Base-by-base conservation (phyloP, 2,797 vertebrate species). In the Anableps anableps region DNA sequence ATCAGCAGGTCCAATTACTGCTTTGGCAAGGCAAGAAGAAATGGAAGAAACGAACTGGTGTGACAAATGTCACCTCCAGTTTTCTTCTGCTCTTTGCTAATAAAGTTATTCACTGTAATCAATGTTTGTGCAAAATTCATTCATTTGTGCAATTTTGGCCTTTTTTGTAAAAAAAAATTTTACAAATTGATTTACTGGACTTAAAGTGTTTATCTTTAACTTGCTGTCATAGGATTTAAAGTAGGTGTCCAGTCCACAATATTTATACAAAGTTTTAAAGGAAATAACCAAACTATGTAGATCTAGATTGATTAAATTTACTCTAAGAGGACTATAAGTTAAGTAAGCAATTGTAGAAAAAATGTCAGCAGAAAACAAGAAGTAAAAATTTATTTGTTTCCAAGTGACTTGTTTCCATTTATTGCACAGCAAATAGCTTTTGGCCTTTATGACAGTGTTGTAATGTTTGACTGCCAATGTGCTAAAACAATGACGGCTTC, bases 401-500 rank as follows among this genome's bases (percentile, higher is more conserved):
- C 23, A 41, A 23, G 47, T 13, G 34, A 36, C 21, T 36, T 53
- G 50, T 58, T 48, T 47, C 36, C 19, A 66, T 68, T 36, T 68
- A 75, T 23, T 53, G 41, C n/a, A 26, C 36, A 43, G n/a, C 36
- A 29, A 31, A 26, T 36, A 75, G 26, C 34, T 55, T 6, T n/a
- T 72, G 23, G 29, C 19, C 62, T 74, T 34, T 31, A 26, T 70
- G 51, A 48, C 0, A 2, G 5, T 41, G 38, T 60, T 9, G 14
- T 78, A 10, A 66, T 38, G 19, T 73, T 76, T 83, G 21, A 45
- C 47, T 74, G 17, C n/a, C 11, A 13, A 29, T 43, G 68, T 79
- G 38, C 68, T 74, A 41, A 38, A 82, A 68, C 68, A 80, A 31
- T 83, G 68, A 78, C 29, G 34, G 34, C 84, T 80, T 50, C 43